Percentiles rank a stretch among this genome's conserved stretches.
Evolutionary conservation across 2,797 vertebrate genomes (phyloP).

Genomic region (Gymnodraco acuticeps): DNA sequence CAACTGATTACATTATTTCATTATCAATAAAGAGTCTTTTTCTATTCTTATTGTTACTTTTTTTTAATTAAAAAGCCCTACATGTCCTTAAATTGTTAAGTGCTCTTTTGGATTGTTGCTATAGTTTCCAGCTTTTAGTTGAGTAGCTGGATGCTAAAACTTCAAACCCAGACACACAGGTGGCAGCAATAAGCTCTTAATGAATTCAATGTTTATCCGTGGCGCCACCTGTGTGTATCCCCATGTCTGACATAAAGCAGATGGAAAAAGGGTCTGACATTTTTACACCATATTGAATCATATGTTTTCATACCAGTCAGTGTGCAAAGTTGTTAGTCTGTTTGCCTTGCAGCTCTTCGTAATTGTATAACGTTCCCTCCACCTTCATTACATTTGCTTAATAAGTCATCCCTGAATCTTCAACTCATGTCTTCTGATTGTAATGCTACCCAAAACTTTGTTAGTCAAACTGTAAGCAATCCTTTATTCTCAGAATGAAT

Average conservation of each 20-base stretch:
- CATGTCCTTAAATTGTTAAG: no score
- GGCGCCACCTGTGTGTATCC: neutral
- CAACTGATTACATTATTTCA: neutral
- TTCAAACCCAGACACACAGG: neutral
- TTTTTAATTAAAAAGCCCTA: neutral
- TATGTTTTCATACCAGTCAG: no score
- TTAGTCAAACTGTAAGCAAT: neutral
- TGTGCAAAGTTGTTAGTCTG: neutral
- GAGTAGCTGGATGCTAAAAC: no score
- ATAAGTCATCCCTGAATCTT: neutral
- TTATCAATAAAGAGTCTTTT: neutral
- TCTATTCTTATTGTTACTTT: neutral
- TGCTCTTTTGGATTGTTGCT: no score
- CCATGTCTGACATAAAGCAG: neutral
- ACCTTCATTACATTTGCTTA: conserved; percentile 10
- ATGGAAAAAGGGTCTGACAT: neutral
- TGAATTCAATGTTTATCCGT: conserved; percentile 6
- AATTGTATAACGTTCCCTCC: no score
- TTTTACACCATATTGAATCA: no score
- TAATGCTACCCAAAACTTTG: neutral
- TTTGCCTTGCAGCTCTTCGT: no score
- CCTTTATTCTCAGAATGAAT: no score
- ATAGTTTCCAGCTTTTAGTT: no score
- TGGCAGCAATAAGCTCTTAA: conserved; percentile 17
- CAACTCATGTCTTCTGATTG: neutral